Conservation (phyloP, 2,113 vertebrate species). For the Sterrhoptilus dennistouni region DNA sequence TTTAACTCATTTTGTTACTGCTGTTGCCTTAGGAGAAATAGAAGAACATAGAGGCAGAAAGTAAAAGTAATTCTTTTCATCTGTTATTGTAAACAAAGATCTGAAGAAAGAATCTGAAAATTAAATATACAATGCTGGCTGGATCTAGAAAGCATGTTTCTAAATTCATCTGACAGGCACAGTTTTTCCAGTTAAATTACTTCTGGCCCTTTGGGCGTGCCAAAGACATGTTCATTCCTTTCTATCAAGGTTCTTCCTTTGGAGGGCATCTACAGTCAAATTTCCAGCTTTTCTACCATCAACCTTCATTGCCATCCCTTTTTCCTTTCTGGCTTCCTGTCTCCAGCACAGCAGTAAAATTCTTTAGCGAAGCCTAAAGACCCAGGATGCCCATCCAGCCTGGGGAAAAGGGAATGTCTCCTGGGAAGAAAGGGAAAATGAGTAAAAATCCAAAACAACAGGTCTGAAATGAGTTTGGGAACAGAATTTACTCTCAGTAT, state of each 20-base stretch:
- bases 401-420: neutral
- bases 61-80: constrained; percentile 50
- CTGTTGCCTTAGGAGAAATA: neutral
- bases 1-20: constrained; percentile 12
- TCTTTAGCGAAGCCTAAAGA: neutral
- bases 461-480: neutral
- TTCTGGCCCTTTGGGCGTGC: neutral
- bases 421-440: neutral
- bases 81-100: constrained; percentile 56
- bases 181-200: neutral
- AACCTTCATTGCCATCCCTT: accelerated
- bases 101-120: constrained; percentile 6
- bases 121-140: constrained; percentile 48
- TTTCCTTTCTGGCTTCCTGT: neutral
- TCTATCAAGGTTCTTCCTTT: neutral
- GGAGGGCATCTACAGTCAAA: neutral
- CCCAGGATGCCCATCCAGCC: neutral
- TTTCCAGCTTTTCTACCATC: neutral
- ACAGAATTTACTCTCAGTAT: neutral
- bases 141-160: constrained; percentile 1
- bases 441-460: neutral
- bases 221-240: neutral
- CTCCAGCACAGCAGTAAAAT: neutral
- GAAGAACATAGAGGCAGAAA: constrained; percentile 11
- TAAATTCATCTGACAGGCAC: neutral